phyloP scores from a whole-genome alignment of 1,140 invertebrate genomes.

The Drosophila seguyi region DNA sequence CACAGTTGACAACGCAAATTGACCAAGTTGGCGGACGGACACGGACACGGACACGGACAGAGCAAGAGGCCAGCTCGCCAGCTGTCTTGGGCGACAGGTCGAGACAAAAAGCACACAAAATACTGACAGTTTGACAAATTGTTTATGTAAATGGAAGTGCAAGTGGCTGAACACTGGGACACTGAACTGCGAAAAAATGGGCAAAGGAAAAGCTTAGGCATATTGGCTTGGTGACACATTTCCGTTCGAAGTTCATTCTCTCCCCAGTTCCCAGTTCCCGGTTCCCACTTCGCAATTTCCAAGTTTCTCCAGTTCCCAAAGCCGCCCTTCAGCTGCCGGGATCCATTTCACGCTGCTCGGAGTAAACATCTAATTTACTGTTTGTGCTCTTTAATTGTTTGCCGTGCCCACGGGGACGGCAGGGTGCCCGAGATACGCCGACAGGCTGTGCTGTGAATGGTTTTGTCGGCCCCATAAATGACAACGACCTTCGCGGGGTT shows the following conservation, averaged over 20 bases:
- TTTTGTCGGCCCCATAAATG: conserved; percentile 51
- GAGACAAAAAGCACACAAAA: conserved; percentile 71
- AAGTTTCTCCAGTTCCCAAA: conserved; percentile 3
- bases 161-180: conserved; percentile 34
- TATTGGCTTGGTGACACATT: conserved; percentile 58
- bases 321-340: conserved; percentile 13
- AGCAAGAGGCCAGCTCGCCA: background rate
- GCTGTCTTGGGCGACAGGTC: conserved; percentile 66
- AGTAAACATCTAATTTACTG: conserved; percentile 74
- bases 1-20: conserved; percentile 71
- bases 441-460: conserved; percentile 37
- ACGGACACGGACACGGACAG: background rate
- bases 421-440: conserved; percentile 23
- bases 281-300: background rate
- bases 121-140: conserved; percentile 79
- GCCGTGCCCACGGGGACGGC: conserved; percentile 46
- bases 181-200: conserved; percentile 21
- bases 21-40: conserved; percentile 29
- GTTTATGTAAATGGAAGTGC: conserved; percentile 76
- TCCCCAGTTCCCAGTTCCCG: background rate
- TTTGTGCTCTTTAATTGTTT: conserved; percentile 65
- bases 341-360: conserved; percentile 35
- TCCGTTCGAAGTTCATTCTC: conserved; percentile 1
- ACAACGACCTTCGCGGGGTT: conserved; percentile 50
- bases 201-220: conserved; percentile 53